Evolutionary conservation across 2,797 vertebrate species (phyloP).

Genomic region (Naso thynnoides): DNA sequence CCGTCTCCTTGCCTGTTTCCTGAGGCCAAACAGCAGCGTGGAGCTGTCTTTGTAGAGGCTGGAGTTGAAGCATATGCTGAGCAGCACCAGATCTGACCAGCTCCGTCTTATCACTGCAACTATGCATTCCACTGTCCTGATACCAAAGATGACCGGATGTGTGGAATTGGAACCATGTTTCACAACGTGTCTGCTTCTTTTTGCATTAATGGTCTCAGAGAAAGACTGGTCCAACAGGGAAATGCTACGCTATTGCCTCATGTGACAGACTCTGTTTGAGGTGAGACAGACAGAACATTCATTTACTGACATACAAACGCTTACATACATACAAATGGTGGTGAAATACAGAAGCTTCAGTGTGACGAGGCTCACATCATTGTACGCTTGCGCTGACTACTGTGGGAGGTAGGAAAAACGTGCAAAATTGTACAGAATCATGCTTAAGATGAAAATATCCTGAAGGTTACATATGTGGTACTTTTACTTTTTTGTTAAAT

Average conservation of each 20-base stretch:
- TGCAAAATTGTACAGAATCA: constrained; percentile 87
- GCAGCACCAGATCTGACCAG: constrained; percentile 73
- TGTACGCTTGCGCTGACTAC: constrained; percentile 82
- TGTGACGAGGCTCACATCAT: constrained; percentile 51
- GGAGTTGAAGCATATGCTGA: constrained; percentile 74
- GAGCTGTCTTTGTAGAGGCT: constrained; percentile 69
- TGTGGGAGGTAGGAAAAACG: constrained; percentile 80
- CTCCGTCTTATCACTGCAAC: constrained; percentile 85
- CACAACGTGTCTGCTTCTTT: constrained; percentile 71
- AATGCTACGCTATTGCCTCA: constrained; percentile 74
- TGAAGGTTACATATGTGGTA: constrained; percentile 88
- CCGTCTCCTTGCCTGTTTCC: constrained; percentile 61
- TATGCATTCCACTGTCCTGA: constrained; percentile 93
- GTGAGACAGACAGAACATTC: constrained; percentile 45
- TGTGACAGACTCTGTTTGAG: constrained; percentile 50
- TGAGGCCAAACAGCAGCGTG: constrained; percentile 70
- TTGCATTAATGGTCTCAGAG: constrained; percentile 73
- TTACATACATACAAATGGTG: constrained; percentile 46
- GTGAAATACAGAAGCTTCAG: constrained; percentile 50
- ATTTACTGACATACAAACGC: constrained; percentile 39
- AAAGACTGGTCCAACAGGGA: constrained; percentile 71
- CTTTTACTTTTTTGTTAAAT: constrained; percentile 82
- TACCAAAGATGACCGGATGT: constrained; percentile 92
- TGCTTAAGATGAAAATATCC: constrained; percentile 87
- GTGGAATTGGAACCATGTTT: constrained; percentile 82